These are phyloP conservation scores for Periophthalmus modestus DNA, from an alignment of 2,113 vertebrate genomes.

Conservation along the genomic window DNA sequence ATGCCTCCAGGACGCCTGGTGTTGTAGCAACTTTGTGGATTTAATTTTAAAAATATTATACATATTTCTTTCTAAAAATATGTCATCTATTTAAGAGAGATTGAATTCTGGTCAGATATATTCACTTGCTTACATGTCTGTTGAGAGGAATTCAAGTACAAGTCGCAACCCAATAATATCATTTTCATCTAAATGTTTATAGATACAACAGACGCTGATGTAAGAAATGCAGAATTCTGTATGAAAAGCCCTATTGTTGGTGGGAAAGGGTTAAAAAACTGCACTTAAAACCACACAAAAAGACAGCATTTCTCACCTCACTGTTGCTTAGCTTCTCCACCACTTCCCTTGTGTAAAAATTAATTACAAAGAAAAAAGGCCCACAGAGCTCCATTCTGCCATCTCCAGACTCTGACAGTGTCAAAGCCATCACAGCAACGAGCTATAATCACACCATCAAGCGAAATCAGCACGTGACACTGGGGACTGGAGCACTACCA, in stretches of 20 bases:
- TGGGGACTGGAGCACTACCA: neutral
- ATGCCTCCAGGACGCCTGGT: too few relatives aligned
- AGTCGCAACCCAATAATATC: too few relatives aligned
- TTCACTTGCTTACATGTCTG: too few relatives aligned
- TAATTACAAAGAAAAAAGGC: slow-evolving; percentile 2
- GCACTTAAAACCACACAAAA: neutral
- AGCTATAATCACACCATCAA: neutral
- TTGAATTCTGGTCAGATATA: too few relatives aligned
- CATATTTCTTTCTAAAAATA: too few relatives aligned
- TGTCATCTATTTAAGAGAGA: too few relatives aligned
- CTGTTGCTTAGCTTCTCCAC: slow-evolving; percentile 3
- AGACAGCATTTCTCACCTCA: neutral
- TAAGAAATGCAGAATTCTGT: too few relatives aligned
- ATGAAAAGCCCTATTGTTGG: neutral
- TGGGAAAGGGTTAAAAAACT: neutral
- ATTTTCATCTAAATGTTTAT: too few relatives aligned
- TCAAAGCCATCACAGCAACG: neutral
- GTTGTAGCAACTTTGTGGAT: too few relatives aligned
- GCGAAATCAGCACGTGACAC: slow-evolving; percentile 17
- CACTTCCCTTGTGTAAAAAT: neutral
- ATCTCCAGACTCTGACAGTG: slow-evolving; percentile 12
- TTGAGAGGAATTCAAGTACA: too few relatives aligned
- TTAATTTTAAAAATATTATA: too few relatives aligned
- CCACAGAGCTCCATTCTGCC: neutral
- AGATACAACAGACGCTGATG: too few relatives aligned